Percentiles rank a stretch among this genome's conserved stretches.
phyloP scores from a whole-genome alignment of 2,113 vertebrate genomes.

The Scartelaos histophorus region DNA sequence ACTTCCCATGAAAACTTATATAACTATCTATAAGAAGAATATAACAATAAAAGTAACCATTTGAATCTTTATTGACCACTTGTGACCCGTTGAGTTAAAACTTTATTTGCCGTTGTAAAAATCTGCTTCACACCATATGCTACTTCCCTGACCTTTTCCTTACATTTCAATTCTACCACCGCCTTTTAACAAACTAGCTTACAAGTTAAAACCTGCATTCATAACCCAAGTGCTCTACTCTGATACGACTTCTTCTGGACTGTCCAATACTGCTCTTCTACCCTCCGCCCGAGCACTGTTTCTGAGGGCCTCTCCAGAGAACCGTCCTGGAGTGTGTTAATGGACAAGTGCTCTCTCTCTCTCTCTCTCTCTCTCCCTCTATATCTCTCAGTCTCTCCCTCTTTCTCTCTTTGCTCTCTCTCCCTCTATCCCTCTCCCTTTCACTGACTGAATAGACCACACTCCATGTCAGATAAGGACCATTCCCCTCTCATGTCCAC shows the following conservation, averaged over 20 bases:
- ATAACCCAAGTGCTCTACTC: constrained; percentile 10
- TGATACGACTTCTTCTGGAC: constrained; percentile 33
- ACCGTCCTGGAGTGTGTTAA: constrained; percentile 62
- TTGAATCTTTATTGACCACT: neutral
- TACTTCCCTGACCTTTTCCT: neutral
- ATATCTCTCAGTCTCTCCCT: too few species aligned
- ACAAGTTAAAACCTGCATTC: neutral
- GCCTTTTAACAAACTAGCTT: neutral
- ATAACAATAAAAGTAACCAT: neutral
- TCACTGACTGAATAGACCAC: constrained; percentile 59
- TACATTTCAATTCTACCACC: neutral
- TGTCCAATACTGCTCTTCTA: constrained; percentile 28
- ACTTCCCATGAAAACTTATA: neutral
- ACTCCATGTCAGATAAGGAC: constrained; percentile 57
- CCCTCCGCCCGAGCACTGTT: constrained; percentile 50
- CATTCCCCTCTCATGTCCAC: constrained; percentile 20
- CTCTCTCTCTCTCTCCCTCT: neutral
- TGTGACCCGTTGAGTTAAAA: neutral
- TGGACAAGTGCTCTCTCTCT: constrained; percentile 64
- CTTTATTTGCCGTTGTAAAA: neutral
- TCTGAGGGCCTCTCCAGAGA: constrained; percentile 50
- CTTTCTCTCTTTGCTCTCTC: too few species aligned
- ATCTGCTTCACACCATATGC: neutral
- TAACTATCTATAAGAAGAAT: neutral
- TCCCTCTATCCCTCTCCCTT: too few species aligned